phyloP scores from a whole-genome alignment of 2,888 invertebrate genomes.

The Acleris literana region DNA sequence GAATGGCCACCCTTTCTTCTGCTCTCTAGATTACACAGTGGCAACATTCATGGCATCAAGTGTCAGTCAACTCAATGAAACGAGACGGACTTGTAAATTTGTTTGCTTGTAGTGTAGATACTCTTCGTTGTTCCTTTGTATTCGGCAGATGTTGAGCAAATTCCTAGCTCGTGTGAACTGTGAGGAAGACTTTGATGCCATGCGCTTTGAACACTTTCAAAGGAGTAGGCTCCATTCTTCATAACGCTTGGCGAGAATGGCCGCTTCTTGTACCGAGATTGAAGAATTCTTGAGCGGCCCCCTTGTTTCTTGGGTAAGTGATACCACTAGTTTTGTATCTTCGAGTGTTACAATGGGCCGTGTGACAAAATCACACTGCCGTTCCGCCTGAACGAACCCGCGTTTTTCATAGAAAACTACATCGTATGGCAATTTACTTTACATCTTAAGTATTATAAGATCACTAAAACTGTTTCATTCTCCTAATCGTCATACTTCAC shows the following conservation, averaged over 20 bases:
- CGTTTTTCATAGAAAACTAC: constrained; percentile 38
- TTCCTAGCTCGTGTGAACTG: constrained; percentile 50
- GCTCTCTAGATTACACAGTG: not conserved
- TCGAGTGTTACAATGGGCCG: constrained; percentile 61
- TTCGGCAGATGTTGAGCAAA: constrained; percentile 68
- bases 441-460: constrained; percentile 29
- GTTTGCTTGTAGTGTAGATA: constrained; percentile 33
- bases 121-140: constrained; percentile 48
- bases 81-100: constrained; percentile 35
- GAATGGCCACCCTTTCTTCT: too few species aligned
- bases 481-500: constrained; percentile 44
- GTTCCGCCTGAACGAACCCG: constrained; percentile 62
- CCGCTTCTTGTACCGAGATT: constrained; percentile 88
- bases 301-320: constrained; percentile 93
- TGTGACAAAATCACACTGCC: constrained; percentile 61
- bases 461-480: constrained; percentile 26
- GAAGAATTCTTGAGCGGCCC: constrained; percentile 93
- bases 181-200: constrained; percentile 62
- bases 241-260: constrained; percentile 78
- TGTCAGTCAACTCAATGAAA: constrained; percentile 37
- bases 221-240: constrained; percentile 65
- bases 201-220: constrained; percentile 61
- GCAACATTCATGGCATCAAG: constrained; percentile 27
- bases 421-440: constrained; percentile 33
- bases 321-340: constrained; percentile 65